phyloP scores from a whole-genome alignment of 2,888 invertebrate genomes.

The Gortyna flavago region DNA sequence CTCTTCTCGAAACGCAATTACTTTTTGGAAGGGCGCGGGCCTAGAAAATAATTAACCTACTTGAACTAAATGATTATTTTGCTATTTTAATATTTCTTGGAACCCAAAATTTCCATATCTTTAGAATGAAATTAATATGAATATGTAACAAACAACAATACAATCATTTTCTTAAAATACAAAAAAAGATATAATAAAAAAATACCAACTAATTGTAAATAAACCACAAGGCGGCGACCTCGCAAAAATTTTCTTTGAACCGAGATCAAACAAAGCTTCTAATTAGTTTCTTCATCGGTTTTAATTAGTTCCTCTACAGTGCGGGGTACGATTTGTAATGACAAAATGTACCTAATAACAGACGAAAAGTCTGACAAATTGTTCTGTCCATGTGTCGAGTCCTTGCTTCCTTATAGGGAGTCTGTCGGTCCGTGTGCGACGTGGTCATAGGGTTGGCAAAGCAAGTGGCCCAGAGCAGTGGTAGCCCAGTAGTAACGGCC shows the following conservation, averaged over 20 bases:
- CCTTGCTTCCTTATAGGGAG: slow-evolving; percentile 64
- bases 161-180: background rate
- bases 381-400: slow-evolving; percentile 43
- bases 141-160: background rate
- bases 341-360: slow-evolving; percentile 47
- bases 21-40: too few species aligned
- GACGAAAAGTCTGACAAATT: slow-evolving; percentile 52
- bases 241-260: slow-evolving; percentile 32
- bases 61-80: too few species aligned
- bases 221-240: slow-evolving; percentile 2
- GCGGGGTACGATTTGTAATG: slow-evolving; percentile 8
- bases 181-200: background rate
- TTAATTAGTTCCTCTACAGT: slow-evolving; percentile 41
- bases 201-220: slow-evolving; percentile 7
- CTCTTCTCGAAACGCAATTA: too few species aligned
- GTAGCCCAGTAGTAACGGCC: background rate
- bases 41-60: too few species aligned
- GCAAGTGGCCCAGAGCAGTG: background rate
- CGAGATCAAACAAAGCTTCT: slow-evolving; percentile 33
- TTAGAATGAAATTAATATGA: background rate
- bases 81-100: too few species aligned
- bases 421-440: slow-evolving; percentile 9
- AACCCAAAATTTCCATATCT: background rate
- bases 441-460: slow-evolving; percentile 50
- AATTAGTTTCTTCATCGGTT: slow-evolving; percentile 40